phyloP scores from a whole-genome alignment of 1,140 invertebrate genomes.

The Hesperophylax magnus region DNA sequence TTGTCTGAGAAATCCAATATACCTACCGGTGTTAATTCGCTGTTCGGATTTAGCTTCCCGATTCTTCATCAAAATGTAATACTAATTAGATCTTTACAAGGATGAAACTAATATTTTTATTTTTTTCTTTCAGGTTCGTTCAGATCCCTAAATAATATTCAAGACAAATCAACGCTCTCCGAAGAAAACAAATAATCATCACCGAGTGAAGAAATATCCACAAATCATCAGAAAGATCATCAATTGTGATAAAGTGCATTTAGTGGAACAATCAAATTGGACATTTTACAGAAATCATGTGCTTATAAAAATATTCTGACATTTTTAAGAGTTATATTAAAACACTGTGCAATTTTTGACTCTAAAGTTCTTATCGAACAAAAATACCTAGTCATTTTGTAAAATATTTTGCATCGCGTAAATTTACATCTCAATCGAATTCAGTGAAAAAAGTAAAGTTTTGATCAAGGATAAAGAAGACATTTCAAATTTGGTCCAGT shows the following conservation, averaged over 20 bases:
- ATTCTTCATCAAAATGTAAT: no score
- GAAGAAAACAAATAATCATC: not conserved
- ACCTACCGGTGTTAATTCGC: no score
- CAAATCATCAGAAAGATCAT: conserved; percentile 19
- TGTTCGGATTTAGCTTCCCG: no score
- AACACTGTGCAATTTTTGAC: conserved; percentile 18
- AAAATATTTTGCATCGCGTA: not conserved
- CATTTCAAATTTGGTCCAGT: no score
- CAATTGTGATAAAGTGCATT: conserved; percentile 6
- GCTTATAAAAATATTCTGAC: conserved; percentile 5
- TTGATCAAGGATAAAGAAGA: no score
- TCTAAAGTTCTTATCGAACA: not conserved
- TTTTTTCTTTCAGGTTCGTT: conserved; percentile 49
- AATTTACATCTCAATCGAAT: no score
- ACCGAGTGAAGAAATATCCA: not conserved
- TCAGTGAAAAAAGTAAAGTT: no score
- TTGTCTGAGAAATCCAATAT: no score
- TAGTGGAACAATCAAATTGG: conserved; percentile 2
- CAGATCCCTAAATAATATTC: conserved; percentile 35
- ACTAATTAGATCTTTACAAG: no score
- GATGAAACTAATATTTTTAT: not conserved
- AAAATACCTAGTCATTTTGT: conserved; percentile 19
- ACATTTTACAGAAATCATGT: conserved; percentile 2
- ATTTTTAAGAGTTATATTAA: not conserved
- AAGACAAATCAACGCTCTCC: conserved; percentile 23